phyloP scores from a whole-genome alignment of 2,113 vertebrate genomes.

The Mus spicilegus region DNA sequence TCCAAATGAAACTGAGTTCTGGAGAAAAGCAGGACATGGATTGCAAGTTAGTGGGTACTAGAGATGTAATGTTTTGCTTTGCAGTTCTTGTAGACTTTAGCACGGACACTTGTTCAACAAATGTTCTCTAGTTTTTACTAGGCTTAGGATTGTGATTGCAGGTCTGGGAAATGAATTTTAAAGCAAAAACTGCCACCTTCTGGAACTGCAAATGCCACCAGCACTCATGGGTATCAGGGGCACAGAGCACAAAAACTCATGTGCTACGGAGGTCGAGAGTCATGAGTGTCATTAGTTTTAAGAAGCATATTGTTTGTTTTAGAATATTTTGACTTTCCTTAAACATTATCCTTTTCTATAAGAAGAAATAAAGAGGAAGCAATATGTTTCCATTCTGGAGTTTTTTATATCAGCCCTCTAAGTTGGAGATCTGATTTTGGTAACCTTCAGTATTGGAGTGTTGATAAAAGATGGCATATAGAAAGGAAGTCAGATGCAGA shows the following conservation, averaged over 20 bases:
- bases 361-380: constrained; percentile 26
- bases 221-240: background rate
- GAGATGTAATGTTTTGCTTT: background rate
- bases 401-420: constrained; percentile 40
- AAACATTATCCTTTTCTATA: constrained; percentile 6
- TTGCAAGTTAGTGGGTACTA: background rate
- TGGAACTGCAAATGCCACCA: background rate
- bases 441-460: constrained; percentile 67
- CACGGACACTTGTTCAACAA: constrained; percentile 9
- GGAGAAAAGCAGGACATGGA: background rate
- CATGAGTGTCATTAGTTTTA: background rate
- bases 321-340: constrained; percentile 17
- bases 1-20: background rate
- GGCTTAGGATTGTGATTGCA: background rate
- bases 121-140: constrained; percentile 12
- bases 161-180: background rate
- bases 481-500: constrained; percentile 55
- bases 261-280: background rate
- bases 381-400: background rate
- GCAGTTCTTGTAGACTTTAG: background rate
- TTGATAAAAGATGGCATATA: constrained; percentile 47
- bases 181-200: background rate
- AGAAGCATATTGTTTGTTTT: background rate
- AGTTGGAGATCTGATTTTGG: constrained; percentile 56
- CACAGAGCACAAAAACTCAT: background rate